Percentiles rank a stretch among this genome's conserved stretches.
These are phyloP conservation scores for Salticus scenicus DNA, from an alignment of 2,888 invertebrate genomes.

Conservation along the genomic window DNA sequence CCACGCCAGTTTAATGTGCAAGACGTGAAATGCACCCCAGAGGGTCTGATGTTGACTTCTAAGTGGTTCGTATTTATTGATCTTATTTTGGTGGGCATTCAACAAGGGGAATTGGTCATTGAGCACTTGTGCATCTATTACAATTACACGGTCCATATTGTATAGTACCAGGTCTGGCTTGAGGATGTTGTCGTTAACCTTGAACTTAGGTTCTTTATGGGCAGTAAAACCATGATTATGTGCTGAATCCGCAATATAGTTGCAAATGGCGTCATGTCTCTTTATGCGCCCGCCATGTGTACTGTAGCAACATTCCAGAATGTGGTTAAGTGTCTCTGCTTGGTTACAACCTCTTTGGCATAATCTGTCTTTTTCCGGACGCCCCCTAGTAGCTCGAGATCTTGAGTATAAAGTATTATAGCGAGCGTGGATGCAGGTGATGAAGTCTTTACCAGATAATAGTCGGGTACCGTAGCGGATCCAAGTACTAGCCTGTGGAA, in stretches of 20 bases:
- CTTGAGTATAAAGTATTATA: not conserved
- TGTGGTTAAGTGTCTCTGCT: slow-evolving; percentile 11
- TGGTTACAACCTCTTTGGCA: not conserved
- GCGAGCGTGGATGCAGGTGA: not conserved
- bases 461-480: too few species aligned
- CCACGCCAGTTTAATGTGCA: not conserved
- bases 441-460: not conserved
- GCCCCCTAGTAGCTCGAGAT: not conserved
- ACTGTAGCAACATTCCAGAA: not conserved
- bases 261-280: too few species aligned
- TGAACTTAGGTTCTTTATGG: too few species aligned
- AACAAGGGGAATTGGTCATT: not conserved
- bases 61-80: not conserved
- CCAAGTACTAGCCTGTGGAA: too few species aligned
- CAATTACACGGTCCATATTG: not conserved
- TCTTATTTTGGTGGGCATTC: not conserved
- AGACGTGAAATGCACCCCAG: not conserved
- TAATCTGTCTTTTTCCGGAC: too few species aligned
- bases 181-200: too few species aligned
- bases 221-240: too few species aligned
- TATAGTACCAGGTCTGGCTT: not conserved
- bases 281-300: too few species aligned
- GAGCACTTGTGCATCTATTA: not conserved
- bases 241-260: too few species aligned
- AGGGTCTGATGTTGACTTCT: not conserved